phyloP scores from a whole-genome alignment of 1,140 invertebrate species.

The Diabrotica virgifera region DNA sequence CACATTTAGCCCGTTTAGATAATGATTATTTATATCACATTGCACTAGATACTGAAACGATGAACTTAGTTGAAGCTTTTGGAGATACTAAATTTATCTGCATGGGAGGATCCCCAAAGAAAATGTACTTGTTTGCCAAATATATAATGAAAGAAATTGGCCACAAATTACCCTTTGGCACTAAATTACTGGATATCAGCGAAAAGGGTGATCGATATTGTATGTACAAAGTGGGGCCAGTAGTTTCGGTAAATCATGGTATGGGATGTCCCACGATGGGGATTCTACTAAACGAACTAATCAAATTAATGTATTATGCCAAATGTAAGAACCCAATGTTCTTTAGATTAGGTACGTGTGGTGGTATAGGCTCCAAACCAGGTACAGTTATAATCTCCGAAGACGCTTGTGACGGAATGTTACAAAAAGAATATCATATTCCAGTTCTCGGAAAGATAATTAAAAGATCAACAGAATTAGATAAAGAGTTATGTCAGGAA shows the following conservation, averaged over 20 bases:
- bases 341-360: slow-evolving; percentile 79
- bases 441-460: slow-evolving; percentile 85
- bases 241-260: slow-evolving; percentile 55
- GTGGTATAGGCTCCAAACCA: slow-evolving; percentile 71
- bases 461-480: slow-evolving; percentile 76
- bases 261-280: slow-evolving; percentile 79
- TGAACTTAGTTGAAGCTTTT: no score
- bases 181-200: no score
- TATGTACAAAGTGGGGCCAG: no score
- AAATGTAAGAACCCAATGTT: slow-evolving; percentile 69
- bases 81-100: no score
- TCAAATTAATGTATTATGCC: slow-evolving; percentile 77
- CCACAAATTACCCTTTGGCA: no score
- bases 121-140: no score
- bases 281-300: slow-evolving; percentile 76
- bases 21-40: no score
- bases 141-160: no score
- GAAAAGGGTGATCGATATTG: no score
- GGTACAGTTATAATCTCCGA: slow-evolving; percentile 74
- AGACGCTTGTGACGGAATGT: slow-evolving; percentile 63
- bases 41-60: no score
- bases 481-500: slow-evolving; percentile 75
- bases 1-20: no score
- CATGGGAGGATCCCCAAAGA: no score
- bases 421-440: slow-evolving; percentile 64